Conservation (phyloP, 2,797 vertebrate species). For the Lagorchestes hirsutus region DNA sequence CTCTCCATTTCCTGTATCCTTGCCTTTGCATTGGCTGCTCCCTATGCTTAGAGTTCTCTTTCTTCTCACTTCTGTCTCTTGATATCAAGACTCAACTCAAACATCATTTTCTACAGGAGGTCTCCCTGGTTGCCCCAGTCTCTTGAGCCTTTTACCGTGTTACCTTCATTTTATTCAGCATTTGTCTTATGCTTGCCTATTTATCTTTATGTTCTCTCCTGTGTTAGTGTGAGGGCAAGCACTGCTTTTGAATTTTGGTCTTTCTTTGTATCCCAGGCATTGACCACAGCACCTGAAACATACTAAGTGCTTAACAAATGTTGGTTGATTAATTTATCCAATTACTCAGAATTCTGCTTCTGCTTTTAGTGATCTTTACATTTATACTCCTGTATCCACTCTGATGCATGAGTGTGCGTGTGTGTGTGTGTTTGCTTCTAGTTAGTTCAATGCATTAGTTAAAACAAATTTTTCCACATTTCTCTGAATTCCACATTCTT, state of each 20-base stretch:
- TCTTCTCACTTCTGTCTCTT: background rate
- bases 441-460: background rate
- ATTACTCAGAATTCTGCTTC: background rate
- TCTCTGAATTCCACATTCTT: background rate
- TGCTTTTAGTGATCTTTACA: background rate
- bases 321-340: background rate
- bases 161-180: background rate
- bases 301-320: background rate
- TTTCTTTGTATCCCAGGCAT: background rate
- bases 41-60: background rate
- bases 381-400: background rate
- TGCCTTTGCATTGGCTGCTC: background rate
- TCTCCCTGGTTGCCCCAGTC: background rate
- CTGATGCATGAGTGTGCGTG: no score
- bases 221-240: background rate
- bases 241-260: background rate
- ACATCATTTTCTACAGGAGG: background rate
- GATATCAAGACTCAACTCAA: background rate
- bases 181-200: background rate
- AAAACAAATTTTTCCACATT: background rate
- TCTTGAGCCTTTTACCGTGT: background rate
- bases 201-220: background rate
- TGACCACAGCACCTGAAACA: background rate
- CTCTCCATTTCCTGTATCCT: background rate
- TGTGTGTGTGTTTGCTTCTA: background rate